phyloP scores from a whole-genome alignment of 2,888 invertebrate species.

The Hirtodrosophila duncani region DNA sequence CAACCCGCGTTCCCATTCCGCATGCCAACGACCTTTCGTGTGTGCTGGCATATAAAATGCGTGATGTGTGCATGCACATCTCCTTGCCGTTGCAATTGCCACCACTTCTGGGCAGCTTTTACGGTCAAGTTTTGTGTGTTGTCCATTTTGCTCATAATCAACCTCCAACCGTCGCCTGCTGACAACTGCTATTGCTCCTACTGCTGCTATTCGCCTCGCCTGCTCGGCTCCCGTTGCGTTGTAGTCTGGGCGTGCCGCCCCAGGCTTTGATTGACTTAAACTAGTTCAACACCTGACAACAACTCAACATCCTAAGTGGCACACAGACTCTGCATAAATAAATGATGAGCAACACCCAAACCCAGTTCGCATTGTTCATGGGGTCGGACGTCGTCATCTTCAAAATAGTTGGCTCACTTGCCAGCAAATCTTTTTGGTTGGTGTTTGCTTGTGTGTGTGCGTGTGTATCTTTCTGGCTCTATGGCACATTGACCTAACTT shows the following conservation, averaged over 20 bases:
- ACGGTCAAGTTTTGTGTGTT: slow-evolving; percentile 57
- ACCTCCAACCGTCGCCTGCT: slow-evolving; percentile 4
- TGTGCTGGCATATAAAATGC: slow-evolving; percentile 27
- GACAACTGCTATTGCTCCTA: slow-evolving; percentile 1
- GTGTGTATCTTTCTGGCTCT: slow-evolving; percentile 19
- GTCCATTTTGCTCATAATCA: slow-evolving; percentile 2
- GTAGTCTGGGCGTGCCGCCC: too few relatives aligned
- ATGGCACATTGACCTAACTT: slow-evolving; percentile 34
- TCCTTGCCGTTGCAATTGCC: slow-evolving; percentile 1
- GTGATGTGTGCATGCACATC: not conserved
- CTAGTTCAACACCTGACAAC: slow-evolving; percentile 45
- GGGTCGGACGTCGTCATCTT: slow-evolving; percentile 26
- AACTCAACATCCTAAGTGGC: slow-evolving; percentile 14
- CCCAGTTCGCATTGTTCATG: slow-evolving; percentile 28
- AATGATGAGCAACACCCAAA: slow-evolving; percentile 35
- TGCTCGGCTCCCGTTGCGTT: too few relatives aligned
- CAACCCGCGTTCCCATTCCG: slow-evolving; percentile 8
- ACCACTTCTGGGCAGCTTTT: slow-evolving; percentile 27
- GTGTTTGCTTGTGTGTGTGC: too few relatives aligned
- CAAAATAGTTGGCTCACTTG: slow-evolving; percentile 10
- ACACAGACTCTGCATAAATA: slow-evolving; percentile 15
- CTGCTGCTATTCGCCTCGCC: slow-evolving; percentile 24
- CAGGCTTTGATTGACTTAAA: slow-evolving; percentile 63
- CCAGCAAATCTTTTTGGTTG: slow-evolving; percentile 5
- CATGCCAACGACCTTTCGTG: slow-evolving; percentile 64